Conservation (phyloP, 2,113 vertebrate genomes). For the Callocephalon fimbriatum region DNA sequence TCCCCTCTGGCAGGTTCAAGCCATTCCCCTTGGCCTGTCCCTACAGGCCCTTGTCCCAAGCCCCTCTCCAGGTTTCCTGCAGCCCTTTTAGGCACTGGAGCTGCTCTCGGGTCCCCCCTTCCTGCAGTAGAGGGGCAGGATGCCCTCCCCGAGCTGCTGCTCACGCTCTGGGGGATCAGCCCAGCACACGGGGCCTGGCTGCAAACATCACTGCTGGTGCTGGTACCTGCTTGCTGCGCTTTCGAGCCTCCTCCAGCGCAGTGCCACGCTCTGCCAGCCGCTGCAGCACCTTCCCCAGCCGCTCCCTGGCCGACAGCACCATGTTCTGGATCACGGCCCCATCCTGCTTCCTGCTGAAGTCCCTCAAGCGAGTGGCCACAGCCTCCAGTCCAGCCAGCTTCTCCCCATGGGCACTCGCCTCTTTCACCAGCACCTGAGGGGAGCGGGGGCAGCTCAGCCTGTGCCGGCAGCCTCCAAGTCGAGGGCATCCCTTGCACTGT, state of each 20-base stretch:
- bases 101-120: not conserved
- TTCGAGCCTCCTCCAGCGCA: not conserved
- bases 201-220: not conserved
- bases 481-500: not conserved
- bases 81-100: not conserved
- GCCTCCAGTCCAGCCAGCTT: not conserved
- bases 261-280: not conserved
- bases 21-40: too few species aligned
- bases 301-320: not conserved
- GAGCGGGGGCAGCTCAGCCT: not conserved
- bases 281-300: constrained; percentile 29
- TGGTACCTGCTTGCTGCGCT: constrained; percentile 25
- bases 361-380: not conserved
- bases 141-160: not conserved
- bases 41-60: fast-evolving
- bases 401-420: not conserved
- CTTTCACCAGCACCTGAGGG: constrained; percentile 72
- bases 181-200: not conserved
- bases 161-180: too few species aligned
- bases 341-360: not conserved
- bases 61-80: too few species aligned
- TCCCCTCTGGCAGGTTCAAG: too few species aligned
- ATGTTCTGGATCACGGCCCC: constrained; percentile 12
- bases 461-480: not conserved
- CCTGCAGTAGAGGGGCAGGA: not conserved